These are phyloP conservation scores for Neoseiulus cucumeris DNA, from an alignment of 1,140 invertebrate genomes.

Conservation along the genomic window DNA sequence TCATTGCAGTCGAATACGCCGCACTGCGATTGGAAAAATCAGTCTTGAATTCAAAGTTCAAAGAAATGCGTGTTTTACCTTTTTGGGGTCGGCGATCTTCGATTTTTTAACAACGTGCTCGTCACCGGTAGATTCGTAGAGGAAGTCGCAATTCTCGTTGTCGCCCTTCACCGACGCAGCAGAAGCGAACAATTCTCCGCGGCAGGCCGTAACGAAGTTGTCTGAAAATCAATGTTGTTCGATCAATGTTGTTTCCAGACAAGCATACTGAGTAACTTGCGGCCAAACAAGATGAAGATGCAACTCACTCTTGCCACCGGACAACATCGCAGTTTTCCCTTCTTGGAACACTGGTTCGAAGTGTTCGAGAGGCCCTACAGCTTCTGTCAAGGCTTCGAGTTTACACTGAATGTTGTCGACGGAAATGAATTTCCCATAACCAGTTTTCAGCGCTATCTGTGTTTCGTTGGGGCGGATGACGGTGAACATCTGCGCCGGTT, in stretches of 20 bases:
- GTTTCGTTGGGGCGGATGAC: background rate
- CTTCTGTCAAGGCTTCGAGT: background rate
- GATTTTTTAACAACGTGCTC: background rate
- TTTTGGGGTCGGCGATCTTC: background rate
- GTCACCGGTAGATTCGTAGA: background rate
- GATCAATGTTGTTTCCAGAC: no score
- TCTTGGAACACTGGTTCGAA: background rate
- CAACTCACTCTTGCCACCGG: background rate
- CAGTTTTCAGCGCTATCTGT: background rate
- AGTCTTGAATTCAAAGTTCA: background rate
- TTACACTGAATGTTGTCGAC: background rate
- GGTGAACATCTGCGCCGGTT: constrained; percentile 4
- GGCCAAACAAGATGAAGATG: background rate
- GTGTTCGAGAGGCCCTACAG: background rate
- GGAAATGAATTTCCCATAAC: constrained; percentile 3
- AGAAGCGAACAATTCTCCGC: constrained; percentile 2
- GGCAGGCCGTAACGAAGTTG: constrained; percentile 3
- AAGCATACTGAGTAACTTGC: no score
- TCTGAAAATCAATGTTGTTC: no score
- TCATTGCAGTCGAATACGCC: background rate
- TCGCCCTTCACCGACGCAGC: background rate
- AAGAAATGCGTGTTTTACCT: background rate
- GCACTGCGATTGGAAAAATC: background rate
- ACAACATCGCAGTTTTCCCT: background rate
- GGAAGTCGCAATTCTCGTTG: background rate